phyloP scores from a whole-genome alignment of 2,797 vertebrate species.

The Diglossa cyanea region DNA sequence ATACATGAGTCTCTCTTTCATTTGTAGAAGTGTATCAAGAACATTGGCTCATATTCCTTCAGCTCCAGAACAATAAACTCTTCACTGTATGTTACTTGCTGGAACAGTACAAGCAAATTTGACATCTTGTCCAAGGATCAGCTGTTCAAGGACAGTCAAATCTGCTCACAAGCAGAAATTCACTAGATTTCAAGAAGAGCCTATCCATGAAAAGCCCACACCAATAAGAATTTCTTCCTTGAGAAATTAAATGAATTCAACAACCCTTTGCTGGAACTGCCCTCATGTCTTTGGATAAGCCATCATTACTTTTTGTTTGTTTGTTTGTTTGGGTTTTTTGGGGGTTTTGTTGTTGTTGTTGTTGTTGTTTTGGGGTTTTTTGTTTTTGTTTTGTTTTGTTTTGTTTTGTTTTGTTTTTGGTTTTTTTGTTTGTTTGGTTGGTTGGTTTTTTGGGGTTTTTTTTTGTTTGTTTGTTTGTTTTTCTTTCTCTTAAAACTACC shows the following conservation, averaged over 20 bases:
- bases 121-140: not conserved
- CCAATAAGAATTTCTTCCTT: not conserved
- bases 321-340: no score
- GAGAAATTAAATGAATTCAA: not conserved
- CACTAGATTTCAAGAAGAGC: not conserved
- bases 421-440: no score
- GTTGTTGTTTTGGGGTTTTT: no score
- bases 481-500: not conserved
- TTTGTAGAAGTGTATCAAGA: not conserved
- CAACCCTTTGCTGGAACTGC: not conserved
- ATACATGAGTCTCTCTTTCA: not conserved
- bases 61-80: not conserved
- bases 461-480: no score
- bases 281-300: not conserved
- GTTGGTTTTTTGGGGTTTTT: no score
- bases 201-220: not conserved
- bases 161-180: not conserved
- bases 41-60: not conserved
- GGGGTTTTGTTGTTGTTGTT: no score
- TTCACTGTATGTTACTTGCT: not conserved
- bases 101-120: not conserved
- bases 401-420: no score
- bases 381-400: no score
- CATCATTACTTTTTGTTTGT: not conserved
- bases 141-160: not conserved